Conservation (phyloP, 1,140 invertebrate genomes). For the Thalassaphorura encarpata region DNA sequence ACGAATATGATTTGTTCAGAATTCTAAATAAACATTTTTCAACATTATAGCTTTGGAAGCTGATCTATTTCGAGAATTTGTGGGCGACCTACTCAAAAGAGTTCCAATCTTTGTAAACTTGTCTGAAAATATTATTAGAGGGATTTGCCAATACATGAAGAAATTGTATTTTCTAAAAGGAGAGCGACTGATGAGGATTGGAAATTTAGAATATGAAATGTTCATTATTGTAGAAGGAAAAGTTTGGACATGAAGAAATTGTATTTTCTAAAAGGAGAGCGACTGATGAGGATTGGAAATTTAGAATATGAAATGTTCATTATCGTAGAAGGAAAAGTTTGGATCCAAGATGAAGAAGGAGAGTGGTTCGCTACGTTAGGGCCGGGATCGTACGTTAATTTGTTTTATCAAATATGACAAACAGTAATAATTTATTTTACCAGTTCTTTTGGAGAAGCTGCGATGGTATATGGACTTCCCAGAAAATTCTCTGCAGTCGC, state of each 20-base stretch:
- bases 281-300: constrained; percentile 11
- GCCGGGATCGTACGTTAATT: constrained; percentile 9
- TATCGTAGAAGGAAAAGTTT: constrained; percentile 11
- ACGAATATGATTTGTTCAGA: background rate
- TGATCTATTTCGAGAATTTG: constrained; percentile 19
- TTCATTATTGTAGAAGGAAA: constrained; percentile 10
- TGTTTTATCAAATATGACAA: background rate
- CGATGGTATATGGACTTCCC: background rate
- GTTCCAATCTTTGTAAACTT: constrained; percentile 15
- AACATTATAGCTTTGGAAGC: constrained; percentile 16
- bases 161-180: constrained; percentile 13
- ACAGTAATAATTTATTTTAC: background rate
- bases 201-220: constrained; percentile 21
- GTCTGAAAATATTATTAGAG: constrained; percentile 9
- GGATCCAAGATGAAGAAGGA: constrained; percentile 5
- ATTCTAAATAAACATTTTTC: background rate
- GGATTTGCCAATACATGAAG: constrained; percentile 11
- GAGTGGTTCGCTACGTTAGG: constrained; percentile 11
- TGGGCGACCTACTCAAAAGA: constrained; percentile 10
- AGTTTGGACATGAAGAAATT: constrained; percentile 14
- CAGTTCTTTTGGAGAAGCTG: constrained; percentile 10
- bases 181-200: constrained; percentile 4
- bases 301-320: constrained; percentile 19
- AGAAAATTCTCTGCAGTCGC: constrained; percentile 17
- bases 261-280: constrained; percentile 11